Evolutionary conservation across 2,797 vertebrate species (phyloP).

Genomic region (Xiphophorus birchmanni): DNA sequence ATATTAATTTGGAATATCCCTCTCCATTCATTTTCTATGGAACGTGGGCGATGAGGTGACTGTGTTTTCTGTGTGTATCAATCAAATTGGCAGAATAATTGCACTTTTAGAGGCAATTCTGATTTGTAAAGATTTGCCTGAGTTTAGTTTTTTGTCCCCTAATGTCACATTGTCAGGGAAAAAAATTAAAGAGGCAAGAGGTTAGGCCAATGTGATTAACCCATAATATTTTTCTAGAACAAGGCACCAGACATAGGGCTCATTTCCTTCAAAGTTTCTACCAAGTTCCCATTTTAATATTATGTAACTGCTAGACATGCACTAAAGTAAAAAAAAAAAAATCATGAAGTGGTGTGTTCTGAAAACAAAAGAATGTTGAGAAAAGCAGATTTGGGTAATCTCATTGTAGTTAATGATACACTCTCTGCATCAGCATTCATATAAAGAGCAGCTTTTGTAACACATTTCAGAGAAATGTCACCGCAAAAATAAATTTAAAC

Average conservation of each 20-base stretch:
- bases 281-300: background rate
- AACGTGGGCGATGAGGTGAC: too few species aligned
- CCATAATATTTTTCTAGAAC: background rate
- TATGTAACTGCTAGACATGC: background rate
- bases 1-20: too few species aligned
- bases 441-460: background rate
- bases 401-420: conserved; percentile 27
- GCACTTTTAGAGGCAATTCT: background rate
- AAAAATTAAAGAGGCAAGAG: background rate
- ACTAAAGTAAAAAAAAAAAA: background rate
- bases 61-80: background rate
- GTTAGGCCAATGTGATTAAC: background rate
- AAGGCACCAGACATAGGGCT: background rate
- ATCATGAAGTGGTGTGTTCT: background rate
- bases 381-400: background rate
- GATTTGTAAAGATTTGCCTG: background rate
- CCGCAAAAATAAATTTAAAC: background rate
- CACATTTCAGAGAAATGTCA: background rate
- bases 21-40: too few species aligned
- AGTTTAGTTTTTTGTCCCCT: background rate
- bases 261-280: background rate
- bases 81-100: background rate
- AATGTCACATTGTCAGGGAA: background rate
- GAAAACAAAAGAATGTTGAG: background rate
- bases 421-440: background rate